A percentile compares a stretch with the other conserved stretches of the same genome.
Conservation (phyloP, 2,888 invertebrate genomes). For the Harmothoe impar region DNA sequence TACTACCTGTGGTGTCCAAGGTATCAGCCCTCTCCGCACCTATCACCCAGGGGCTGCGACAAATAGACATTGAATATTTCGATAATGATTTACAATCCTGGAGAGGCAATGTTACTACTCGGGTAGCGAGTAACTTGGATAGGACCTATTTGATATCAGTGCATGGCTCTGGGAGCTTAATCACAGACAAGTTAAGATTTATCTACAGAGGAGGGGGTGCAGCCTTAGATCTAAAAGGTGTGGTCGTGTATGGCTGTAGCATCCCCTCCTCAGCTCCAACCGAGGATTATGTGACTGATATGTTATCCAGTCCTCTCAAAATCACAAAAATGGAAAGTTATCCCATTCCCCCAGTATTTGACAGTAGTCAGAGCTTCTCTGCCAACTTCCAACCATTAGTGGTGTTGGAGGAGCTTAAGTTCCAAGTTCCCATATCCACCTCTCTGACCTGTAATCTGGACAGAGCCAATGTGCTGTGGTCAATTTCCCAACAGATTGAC, state of each 20-base stretch:
- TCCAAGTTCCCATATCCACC: background rate
- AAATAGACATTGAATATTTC: conserved; percentile 20
- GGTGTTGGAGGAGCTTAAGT: background rate
- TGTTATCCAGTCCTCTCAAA: background rate
- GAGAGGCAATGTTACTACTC: background rate
- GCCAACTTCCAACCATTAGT: too few relatives aligned
- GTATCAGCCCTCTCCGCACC: background rate
- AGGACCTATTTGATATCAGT: background rate
- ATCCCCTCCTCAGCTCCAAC: background rate
- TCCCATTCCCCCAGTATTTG: background rate
- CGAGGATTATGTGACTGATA: background rate
- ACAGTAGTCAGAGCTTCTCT: background rate
- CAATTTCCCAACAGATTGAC: background rate
- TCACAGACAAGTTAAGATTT: conserved; percentile 37
- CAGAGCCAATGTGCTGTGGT: background rate
- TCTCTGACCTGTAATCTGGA: background rate
- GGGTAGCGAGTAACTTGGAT: background rate
- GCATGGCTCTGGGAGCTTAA: background rate
- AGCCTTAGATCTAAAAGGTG: background rate
- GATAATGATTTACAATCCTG: background rate
- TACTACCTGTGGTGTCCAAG: background rate
- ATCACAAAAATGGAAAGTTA: background rate
- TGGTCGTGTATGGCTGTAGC: background rate
- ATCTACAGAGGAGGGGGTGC: background rate
- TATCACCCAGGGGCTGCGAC: background rate